Base-by-base conservation (phyloP, 2,113 vertebrate species). In the pig (Sus scrofa) region DNA sequence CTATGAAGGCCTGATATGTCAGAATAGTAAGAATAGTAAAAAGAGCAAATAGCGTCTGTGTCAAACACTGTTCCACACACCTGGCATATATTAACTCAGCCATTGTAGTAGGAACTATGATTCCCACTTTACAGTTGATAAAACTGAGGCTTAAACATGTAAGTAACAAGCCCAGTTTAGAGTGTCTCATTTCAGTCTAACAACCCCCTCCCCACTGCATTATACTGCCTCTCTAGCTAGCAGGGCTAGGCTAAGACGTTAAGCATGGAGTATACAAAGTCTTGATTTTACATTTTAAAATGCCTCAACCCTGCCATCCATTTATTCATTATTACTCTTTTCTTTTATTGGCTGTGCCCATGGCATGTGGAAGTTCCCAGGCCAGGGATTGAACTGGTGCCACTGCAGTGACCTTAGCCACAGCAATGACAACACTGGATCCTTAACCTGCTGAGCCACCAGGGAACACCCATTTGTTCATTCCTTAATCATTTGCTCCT, bases 121-220 rank as follows among this genome's bases (percentile, higher is more conserved):
- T 73, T 1, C 16, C 32, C 56, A 85, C 56, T 82, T 94, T 34
- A 85, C 6, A 86, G 67, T 62, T 24, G 22, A 32, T 58, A 58
- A 89, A 94, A 88, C 34, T 10, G 65, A 94, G 52, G 32, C 26
- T 84, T 74, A 90, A 78, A 73, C 68, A 39, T 16, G 1, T 54
- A n/a, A 95, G 81, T 58, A 86, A 67, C 26, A 37, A 75, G 84
- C 27, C 79, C 79, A 75, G 92, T 68, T 92, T 19, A 86, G 90
- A 96, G 78, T 81, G 4, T 58, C 10, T 60, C 71, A 10, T 7
- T 54, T 67, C 50, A 37, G 67, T 56, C 26, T 18, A 68, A 44
- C 65, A 68, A 34, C 65, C 58, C 89, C 30, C 22, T 32, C 27
- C 54, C 6, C 15, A 24, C 2, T 27, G 52, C 3, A 8, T 32